Evolutionary conservation across 1,140 invertebrate species (phyloP).

Genomic region (Galleria mellonella): DNA sequence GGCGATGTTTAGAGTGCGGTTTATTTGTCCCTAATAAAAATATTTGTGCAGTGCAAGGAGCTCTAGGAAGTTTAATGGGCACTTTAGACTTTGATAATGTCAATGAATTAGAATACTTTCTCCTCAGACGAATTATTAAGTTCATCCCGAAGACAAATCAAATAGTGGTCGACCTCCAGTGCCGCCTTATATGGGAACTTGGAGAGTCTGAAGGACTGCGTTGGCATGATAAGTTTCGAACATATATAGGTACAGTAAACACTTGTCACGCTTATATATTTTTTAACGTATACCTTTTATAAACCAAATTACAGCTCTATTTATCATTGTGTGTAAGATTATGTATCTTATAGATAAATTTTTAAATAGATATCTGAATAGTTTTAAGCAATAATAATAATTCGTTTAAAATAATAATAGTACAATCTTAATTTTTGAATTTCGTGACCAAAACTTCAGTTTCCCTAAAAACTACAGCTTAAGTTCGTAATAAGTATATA

Average conservation of each 20-base stretch:
- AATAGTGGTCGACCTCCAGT: conserved; percentile 72
- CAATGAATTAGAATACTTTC: conserved; percentile 63
- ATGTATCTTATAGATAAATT: too few species aligned
- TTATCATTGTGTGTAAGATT: too few species aligned
- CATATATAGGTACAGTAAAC: too few species aligned
- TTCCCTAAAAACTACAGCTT: too few species aligned
- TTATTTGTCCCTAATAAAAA: conserved; percentile 50
- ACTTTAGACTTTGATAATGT: conserved; percentile 58
- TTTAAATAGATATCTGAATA: too few species aligned
- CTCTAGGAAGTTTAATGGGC: conserved; percentile 65
- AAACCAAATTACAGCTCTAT: too few species aligned
- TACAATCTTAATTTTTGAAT: too few species aligned
- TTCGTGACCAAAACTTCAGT: too few species aligned
- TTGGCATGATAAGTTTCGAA: conserved; percentile 52
- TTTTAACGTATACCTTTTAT: too few species aligned
- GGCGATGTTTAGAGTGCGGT: conserved; percentile 72
- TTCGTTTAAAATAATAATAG: too few species aligned
- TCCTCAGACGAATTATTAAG: conserved; percentile 55
- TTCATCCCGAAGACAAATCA: conserved; percentile 72
- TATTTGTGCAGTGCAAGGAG: conserved; percentile 56
- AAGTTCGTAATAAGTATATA: too few species aligned
- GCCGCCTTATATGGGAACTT: conserved; percentile 53
- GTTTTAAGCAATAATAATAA: too few species aligned
- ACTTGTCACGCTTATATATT: conserved; percentile 3
- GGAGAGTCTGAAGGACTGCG: conserved; percentile 48